Conservation (phyloP, 2,797 vertebrate genomes). For the Trachops cirrhosus region DNA sequence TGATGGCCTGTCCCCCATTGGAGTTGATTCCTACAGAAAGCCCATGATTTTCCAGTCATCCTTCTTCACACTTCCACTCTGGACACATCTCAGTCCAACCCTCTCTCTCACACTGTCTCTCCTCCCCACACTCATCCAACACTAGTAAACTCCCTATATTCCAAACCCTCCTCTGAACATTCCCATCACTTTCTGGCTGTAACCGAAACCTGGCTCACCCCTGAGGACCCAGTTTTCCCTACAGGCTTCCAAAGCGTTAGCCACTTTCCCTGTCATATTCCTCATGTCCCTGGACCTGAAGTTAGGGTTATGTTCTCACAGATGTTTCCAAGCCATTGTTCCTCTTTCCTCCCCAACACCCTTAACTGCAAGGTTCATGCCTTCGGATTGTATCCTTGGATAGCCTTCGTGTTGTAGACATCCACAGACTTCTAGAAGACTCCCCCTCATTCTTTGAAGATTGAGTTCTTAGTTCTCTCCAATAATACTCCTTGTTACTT, state of each 20-base stretch:
- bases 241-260: not conserved
- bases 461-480: not conserved
- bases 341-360: not conserved
- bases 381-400: not conserved
- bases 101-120: not conserved
- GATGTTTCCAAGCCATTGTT: not conserved
- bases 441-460: conserved; percentile 44
- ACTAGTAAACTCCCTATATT: not conserved
- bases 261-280: not conserved
- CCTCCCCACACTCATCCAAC: not conserved
- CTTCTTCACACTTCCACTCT: not conserved
- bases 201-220: not conserved
- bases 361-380: not conserved
- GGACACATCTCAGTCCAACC: not conserved
- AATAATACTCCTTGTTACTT: not conserved
- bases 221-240: not conserved
- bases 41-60: not conserved
- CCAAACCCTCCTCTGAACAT: not conserved
- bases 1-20: accelerated
- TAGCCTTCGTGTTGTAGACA: not conserved
- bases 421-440: not conserved
- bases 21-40: not conserved
- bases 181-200: not conserved
- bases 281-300: not conserved
- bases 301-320: not conserved